Evolutionary conservation across 1,140 invertebrate species (phyloP), one percentile per base, ranked within the genome.

Genomic region (Copidosoma floridanum): DNA sequence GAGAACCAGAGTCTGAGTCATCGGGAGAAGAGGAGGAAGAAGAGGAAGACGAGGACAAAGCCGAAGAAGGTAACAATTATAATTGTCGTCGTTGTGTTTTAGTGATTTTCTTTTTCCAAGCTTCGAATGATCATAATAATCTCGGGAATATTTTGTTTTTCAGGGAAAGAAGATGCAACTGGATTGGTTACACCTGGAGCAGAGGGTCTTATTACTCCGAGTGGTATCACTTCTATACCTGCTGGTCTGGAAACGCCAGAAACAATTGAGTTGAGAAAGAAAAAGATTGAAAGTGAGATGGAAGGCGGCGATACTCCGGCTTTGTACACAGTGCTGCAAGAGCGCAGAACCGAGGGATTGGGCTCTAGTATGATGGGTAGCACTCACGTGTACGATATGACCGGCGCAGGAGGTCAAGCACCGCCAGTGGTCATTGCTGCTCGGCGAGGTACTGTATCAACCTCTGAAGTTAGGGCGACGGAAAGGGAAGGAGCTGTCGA

Each of bases 351-450:
- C 8, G 94, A 97, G 51, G 84, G 89, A 56, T 86, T 99, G 53
- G 93, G 93, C 11, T 88, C 86, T 8, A 91, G 95, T 68, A 99
- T 99, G 97, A 99, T 99, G 97, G 97, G 89, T 5, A 99, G 96
- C 14, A 96, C 94, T 0, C 97, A 99, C 79, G 92, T 97, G 0
- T 98, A 99, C 77, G 96, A 99, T 73, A 87, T 98, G 77, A 82
- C 83, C 26, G 84, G 83, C 12, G 86, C 86, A 8, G 83, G 82
- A 29, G 85, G 84, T 1, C 77, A 78, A 62, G 82, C 82, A 14
- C 82, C 83, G 12, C 79, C 81, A 0, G 81, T 82, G n/a, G 78
- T 82, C 3, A 82, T 82, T 23, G 74, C 78, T 23, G 75, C 78
- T 7, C 67, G 76, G n/a, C 70, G 77, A 48, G 78, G 76, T 18